These are phyloP conservation scores for Merodon equestris DNA, from an alignment of 2,888 invertebrate genomes.

Conservation along the genomic window DNA sequence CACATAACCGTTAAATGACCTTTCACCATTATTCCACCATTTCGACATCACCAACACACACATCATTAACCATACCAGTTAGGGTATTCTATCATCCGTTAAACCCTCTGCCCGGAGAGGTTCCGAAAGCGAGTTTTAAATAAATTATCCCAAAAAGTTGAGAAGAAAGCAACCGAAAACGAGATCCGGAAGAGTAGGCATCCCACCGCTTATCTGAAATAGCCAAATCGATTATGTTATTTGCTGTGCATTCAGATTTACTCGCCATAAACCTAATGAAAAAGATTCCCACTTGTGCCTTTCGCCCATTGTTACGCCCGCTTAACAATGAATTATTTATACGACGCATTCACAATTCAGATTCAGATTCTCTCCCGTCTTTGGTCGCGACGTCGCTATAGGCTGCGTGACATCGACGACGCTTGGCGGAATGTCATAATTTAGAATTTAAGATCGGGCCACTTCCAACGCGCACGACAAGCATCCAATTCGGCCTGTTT, in stretches of 20 bases:
- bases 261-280: conserved; percentile 51
- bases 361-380: conserved; percentile 36
- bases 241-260: conserved; percentile 41
- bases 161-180: background rate
- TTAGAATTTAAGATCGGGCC: conserved; percentile 55
- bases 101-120: too few species aligned
- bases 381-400: background rate
- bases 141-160: background rate
- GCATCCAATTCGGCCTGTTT: too few species aligned
- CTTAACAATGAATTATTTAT: conserved; percentile 66
- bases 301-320: conserved; percentile 48
- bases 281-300: conserved; percentile 53
- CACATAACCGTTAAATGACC: too few species aligned
- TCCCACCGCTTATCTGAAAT: conserved; percentile 22
- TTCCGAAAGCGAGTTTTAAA: background rate
- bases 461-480: conserved; percentile 54
- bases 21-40: too few species aligned
- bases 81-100: too few species aligned
- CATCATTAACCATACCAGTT: too few species aligned
- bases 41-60: too few species aligned
- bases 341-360: conserved; percentile 58
- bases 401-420: too few species aligned
- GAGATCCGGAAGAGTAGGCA: background rate
- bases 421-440: conserved; percentile 56
- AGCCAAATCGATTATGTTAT: conserved; percentile 47